A percentile compares a stretch with the other conserved stretches of the same genome.
phyloP scores from a whole-genome alignment of 2,797 vertebrate genomes.

The Siniperca scherzeri region DNA sequence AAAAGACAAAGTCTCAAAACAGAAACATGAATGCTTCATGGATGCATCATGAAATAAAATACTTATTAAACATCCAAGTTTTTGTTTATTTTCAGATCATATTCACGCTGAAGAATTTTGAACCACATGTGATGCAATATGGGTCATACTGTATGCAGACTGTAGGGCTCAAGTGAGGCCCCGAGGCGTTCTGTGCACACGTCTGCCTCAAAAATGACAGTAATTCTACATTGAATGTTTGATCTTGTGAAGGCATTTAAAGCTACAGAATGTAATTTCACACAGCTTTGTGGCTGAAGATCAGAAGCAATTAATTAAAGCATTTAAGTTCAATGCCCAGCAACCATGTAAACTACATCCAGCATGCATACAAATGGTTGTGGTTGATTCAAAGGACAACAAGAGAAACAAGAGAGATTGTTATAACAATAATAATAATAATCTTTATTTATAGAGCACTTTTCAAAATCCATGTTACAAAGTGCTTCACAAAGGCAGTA shows the following conservation, averaged over 20 bases:
- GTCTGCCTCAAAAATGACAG: slow-evolving; percentile 11
- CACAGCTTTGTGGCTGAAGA: slow-evolving; percentile 1
- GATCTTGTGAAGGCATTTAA: slow-evolving; percentile 6
- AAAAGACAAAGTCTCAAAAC: neutral
- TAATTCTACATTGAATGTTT: slow-evolving; percentile 1
- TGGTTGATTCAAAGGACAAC: neutral
- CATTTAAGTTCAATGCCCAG: neutral
- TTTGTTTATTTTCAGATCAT: neutral
- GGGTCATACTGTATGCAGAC: neutral
- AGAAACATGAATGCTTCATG: neutral
- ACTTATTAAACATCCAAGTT: neutral
- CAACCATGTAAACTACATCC: neutral
- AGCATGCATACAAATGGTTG: neutral
- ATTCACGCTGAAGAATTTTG: neutral
- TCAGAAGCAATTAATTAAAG: neutral
- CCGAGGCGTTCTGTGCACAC: neutral
- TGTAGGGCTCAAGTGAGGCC: neutral
- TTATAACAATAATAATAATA: neutral
- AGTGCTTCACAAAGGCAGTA: no score
- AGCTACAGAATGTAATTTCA: slow-evolving; percentile 18
- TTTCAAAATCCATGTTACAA: no score
- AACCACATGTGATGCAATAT: slow-evolving; percentile 1
- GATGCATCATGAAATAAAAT: no score
- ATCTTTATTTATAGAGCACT: no score
- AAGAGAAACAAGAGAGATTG: neutral